Conservation (phyloP, 2,888 invertebrate species). For the Heliconius charithonia region DNA sequence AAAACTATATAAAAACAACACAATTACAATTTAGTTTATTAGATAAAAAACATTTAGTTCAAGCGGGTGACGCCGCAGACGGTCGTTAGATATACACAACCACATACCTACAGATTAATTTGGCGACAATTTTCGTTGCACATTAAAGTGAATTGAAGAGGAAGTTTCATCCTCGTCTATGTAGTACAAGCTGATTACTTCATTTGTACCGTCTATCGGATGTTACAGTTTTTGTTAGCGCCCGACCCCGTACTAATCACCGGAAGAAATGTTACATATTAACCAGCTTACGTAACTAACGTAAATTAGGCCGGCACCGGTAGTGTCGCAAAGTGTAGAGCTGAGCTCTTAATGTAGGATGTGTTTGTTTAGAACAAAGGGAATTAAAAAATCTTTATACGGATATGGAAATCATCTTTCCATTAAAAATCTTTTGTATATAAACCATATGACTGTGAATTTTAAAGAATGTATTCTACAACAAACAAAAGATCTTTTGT, state of each 20-base stretch:
- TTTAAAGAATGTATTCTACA: not conserved
- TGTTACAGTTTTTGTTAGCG: not conserved
- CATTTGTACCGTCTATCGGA: not conserved
- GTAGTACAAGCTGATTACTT: not conserved
- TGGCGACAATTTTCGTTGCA: not conserved
- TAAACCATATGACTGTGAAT: not conserved
- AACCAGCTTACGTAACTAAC: conserved; percentile 30
- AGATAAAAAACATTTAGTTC: too few species aligned
- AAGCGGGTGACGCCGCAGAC: not conserved
- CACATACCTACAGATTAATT: not conserved
- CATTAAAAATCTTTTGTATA: not conserved
- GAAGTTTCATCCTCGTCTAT: too few species aligned
- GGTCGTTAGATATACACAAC: not conserved
- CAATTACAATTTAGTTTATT: too few species aligned
- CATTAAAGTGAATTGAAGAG: not conserved
- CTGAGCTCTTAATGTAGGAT: not conserved
- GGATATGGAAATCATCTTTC: too few species aligned
- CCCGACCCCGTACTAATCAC: not conserved
- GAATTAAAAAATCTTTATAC: too few species aligned
- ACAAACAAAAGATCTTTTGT: too few species aligned
- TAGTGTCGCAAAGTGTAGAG: conserved; percentile 19
- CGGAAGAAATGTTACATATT: conserved; percentile 9
- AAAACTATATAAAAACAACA: too few species aligned
- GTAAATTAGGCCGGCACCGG: conserved; percentile 12
- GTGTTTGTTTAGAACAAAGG: too few species aligned